phyloP scores from a whole-genome alignment of 2,888 invertebrate species.

The Scaptomyza tumidula region DNA sequence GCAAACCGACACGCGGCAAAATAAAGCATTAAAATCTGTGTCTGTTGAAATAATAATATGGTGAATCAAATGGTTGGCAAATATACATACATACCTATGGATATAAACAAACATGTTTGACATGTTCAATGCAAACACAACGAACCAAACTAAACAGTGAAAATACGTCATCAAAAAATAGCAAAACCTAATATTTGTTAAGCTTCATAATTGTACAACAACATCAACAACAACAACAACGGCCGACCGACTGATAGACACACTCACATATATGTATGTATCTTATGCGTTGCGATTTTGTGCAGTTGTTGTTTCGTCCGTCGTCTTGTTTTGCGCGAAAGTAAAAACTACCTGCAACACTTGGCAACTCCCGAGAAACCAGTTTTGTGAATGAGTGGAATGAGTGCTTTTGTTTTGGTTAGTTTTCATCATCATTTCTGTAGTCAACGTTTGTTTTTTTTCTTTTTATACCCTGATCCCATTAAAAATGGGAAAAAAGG shows the following conservation, averaged over 20 bases:
- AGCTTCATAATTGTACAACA: constrained; percentile 31
- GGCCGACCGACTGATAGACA: constrained; percentile 51
- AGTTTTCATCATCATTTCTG: constrained; percentile 40
- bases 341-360: constrained; percentile 77
- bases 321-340: constrained; percentile 71
- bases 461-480: no score
- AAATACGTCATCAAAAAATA: constrained; percentile 49
- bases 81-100: constrained; percentile 34
- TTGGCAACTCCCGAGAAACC: constrained; percentile 61
- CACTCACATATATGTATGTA: constrained; percentile 69
- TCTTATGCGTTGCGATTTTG: constrained; percentile 54
- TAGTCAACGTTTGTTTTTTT: not conserved
- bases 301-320: constrained; percentile 24
- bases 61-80: constrained; percentile 59
- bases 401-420: constrained; percentile 58
- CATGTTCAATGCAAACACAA: constrained; percentile 54
- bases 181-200: not conserved
- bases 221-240: no score
- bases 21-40: constrained; percentile 54
- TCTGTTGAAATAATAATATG: constrained; percentile 47
- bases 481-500: no score
- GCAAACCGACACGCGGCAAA: constrained; percentile 55
- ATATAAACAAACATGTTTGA: constrained; percentile 68
- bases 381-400: constrained; percentile 71
- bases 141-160: constrained; percentile 59